phyloP scores from a whole-genome alignment of 2,888 invertebrate species.

The Polydrusus pterygomalis region DNA sequence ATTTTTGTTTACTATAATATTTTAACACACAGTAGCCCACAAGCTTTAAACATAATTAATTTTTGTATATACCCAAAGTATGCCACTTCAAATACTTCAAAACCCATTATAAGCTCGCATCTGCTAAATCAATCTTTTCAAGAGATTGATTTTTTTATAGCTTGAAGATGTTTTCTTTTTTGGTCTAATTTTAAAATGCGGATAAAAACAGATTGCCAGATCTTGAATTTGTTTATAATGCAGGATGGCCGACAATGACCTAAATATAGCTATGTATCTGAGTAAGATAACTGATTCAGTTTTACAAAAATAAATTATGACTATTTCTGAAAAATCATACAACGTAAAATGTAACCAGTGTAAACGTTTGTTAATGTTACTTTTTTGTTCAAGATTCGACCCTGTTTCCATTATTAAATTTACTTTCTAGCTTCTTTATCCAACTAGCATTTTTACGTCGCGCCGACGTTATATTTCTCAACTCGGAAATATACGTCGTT shows the following conservation, averaged over 20 bases:
- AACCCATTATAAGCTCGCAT: neutral
- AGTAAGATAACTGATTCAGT: neutral
- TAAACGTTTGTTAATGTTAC: too few species aligned
- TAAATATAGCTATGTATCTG: neutral
- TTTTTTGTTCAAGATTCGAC: too few species aligned
- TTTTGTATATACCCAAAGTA: conserved; percentile 3
- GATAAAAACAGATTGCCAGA: conserved; percentile 25
- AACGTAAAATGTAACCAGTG: too few species aligned
- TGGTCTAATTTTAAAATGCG: conserved; percentile 23
- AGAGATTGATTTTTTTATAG: conserved; percentile 8
- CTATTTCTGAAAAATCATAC: neutral
- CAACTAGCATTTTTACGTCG: too few species aligned
- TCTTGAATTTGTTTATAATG: conserved; percentile 13
- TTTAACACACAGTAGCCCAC: conserved; percentile 3
- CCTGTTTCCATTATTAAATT: too few species aligned
- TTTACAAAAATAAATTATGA: conserved; percentile 2
- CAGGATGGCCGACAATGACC: conserved; percentile 9
- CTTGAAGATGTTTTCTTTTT: conserved; percentile 13
- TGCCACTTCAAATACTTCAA: conserved; percentile 13
- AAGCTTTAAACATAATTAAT: conserved; percentile 15
- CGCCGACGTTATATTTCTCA: too few species aligned
- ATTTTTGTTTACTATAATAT: conserved; percentile 6
- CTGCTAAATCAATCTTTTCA: conserved; percentile 10
- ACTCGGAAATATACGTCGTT: too few species aligned
- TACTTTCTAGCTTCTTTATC: too few species aligned